Base-by-base conservation (phyloP, 2,797 vertebrate genomes). In the Micrastur ruficollis region DNA sequence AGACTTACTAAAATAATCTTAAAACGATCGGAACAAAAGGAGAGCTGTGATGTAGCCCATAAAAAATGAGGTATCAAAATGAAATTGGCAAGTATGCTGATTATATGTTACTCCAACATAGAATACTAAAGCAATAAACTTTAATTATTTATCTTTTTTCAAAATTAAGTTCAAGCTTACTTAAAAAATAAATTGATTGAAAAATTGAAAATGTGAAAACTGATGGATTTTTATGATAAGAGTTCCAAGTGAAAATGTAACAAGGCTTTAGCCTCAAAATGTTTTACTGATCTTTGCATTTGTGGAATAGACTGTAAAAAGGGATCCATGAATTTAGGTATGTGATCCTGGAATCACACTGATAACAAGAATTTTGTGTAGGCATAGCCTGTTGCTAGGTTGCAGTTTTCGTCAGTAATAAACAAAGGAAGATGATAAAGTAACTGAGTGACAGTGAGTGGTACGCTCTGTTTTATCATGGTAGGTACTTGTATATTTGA, bases 311-410 rank as follows among this genome's bases (percentile, higher is more conserved):
- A 26, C 49, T 88, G 44, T 63, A 66, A 67, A 92, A 74, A 62
- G 38, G 25, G 21, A 8, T 47, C 66, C 84, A 70, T 65, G 85
- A 62, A 67, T 88, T n/a, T 58, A 78, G 29, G 14, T 68, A 12
- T 72, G 94, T 90, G 81, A 92, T 78, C 73, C 46, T 87, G 72
- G 76, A 59, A 58, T 95, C 82, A 62, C 52, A n/a, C 4, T 61
- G 79, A 68, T 85, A 94, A 82, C 55, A 47, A 67, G 75, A 88
- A 86, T 85, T 94, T 62, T 66, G 63, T 82, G 90, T 87, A 86
- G 91, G 83, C 80, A 61, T n/a, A 63, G 76, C 76, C 36, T 80
- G 95, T 96, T 97, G 95, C 93, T 95, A 93, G 89, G 89, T 63
- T 90, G 90, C 93, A 75, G 21, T 81, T 91, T 55, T 75, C 95